Evolutionary conservation across 2,797 vertebrate genomes (phyloP).

Genomic region (Astyanax mexicanus): DNA sequence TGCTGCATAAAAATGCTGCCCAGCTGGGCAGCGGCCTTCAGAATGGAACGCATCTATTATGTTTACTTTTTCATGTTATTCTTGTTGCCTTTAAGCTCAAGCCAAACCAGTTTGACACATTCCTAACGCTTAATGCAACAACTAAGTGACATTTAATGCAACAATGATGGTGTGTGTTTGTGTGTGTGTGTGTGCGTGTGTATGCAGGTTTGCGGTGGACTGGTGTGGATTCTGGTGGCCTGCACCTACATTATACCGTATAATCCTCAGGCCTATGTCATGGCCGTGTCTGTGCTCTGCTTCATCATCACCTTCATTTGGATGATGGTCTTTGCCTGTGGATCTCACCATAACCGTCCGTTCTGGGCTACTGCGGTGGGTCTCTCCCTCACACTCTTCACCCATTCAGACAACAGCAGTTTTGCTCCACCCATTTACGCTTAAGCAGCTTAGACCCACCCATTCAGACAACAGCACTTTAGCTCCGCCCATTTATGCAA

Average conservation of each 20-base stretch:
- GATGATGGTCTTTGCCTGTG: constrained; percentile 76
- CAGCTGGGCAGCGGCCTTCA: too few species aligned
- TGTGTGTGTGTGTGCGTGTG: constrained; percentile 43
- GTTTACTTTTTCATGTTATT: too few species aligned
- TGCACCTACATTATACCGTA: not conserved
- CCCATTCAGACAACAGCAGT: too few species aligned
- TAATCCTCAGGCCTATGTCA: constrained; percentile 87
- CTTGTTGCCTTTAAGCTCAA: too few species aligned
- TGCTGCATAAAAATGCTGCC: too few species aligned
- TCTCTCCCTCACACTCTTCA: not conserved
- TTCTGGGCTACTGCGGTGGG: constrained; percentile 73
- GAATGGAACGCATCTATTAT: too few species aligned
- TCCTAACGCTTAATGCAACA: too few species aligned
- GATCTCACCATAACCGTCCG: constrained; percentile 69
- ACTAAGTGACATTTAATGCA: not conserved
- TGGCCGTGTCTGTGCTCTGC: constrained; percentile 91
- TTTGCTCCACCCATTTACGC: too few species aligned
- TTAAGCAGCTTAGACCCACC: too few species aligned
- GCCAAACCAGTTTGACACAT: not conserved
- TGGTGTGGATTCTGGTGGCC: constrained; percentile 90
- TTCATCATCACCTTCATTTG: constrained; percentile 84
- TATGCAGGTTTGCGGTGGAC: constrained; percentile 78
- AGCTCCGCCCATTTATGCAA: too few species aligned
- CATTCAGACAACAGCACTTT: too few species aligned
- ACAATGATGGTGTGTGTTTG: too few species aligned